A percentile compares a stretch with the other conserved stretches of the same genome.
Evolutionary conservation across 2,113 vertebrate genomes (phyloP).

Genomic region (Nothobranchius furzeri): DNA sequence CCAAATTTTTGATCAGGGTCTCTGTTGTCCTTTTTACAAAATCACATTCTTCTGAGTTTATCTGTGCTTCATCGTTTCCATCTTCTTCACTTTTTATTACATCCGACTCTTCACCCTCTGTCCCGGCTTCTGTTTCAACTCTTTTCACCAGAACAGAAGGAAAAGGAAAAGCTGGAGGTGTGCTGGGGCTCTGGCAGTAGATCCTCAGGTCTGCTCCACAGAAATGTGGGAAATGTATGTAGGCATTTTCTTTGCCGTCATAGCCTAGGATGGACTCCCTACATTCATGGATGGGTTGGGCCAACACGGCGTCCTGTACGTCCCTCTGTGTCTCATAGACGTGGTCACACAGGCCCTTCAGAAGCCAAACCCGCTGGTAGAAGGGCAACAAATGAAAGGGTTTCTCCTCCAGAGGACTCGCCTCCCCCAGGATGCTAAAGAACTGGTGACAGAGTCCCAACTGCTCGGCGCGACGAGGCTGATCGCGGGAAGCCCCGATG

Average conservation of each 20-base stretch:
- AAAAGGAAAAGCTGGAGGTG: conserved; percentile 84
- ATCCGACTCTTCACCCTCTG: conserved; percentile 31
- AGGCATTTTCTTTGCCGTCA: conserved; percentile 90
- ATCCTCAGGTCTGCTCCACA: conserved; percentile 96
- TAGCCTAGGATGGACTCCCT: conserved; percentile 98
- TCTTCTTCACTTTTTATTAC: conserved; percentile 26
- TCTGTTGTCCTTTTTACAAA: conserved; percentile 26
- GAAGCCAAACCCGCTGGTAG: conserved; percentile 91
- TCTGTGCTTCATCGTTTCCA: conserved; percentile 16
- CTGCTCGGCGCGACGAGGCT: conserved; percentile 85
- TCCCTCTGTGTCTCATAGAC: conserved; percentile 96
- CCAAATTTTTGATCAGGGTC: conserved; percentile 47
- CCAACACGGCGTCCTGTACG: conserved; percentile 92
- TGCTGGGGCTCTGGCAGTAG: conserved; percentile 92
- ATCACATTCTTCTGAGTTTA: conserved; percentile 34
- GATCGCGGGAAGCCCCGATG: conserved; percentile 85
- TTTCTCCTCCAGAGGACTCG: conserved; percentile 88
- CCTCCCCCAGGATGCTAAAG: conserved; percentile 88
- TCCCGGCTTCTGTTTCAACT: conserved; percentile 42
- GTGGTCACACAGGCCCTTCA: conserved; percentile 95
- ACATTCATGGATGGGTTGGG: conserved; percentile 97
- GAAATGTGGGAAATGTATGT: conserved; percentile 98
- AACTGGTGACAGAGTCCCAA: conserved; percentile 92
- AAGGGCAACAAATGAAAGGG: conserved; percentile 92
- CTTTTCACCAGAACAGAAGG: conserved; percentile 76